Evolutionary conservation across 2,888 invertebrate species (phyloP), one percentile per base, ranked within the genome.

Genomic region (Serripes groenlandicus): DNA sequence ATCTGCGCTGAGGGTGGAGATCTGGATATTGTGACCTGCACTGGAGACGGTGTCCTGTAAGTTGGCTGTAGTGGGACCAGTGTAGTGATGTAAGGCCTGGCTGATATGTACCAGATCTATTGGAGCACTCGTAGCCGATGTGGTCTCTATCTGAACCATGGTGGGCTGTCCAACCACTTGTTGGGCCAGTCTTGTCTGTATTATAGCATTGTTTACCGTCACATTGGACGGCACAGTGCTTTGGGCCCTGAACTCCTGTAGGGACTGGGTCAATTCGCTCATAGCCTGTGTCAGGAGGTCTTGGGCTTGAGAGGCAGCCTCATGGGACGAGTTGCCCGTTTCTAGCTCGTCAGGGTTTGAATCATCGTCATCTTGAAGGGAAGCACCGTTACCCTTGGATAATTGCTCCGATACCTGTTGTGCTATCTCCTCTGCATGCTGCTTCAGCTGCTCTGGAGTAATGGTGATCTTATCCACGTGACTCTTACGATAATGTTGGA

Each of bases 401-500:
- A 76, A 52, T 62, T 75, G 58, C 52, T 73, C 49, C 26, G 62
- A 58, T 35, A 73, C 54, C 74, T 81, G 42, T 64, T 75, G 75
- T 73, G 37, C 60, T 30, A 60, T 62, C 15, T 78, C 80, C 69
- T 60, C 73, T 49, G 42, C 26, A 49, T 74, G 82, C 49, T 81
- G 62, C 35, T 87, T 85, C 28, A 81, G 81, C 35, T 84, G 70
- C 21, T 89, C 88, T 5, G 76, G 82, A 23, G 81, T 66, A 11
- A 62, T 74, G 7, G 85, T 78, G 2, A 58, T 37, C n/a, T 60
- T 73, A 28, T 73, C 18, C 83, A 83, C n/a, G 87, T 96, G 96
- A 70, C 95, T 94, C 88, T 95, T 95, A 5, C 95, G 92, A 88
- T 95, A 95, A 90, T 96, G 96, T 87, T 95, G 95, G 78, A 95